Evolutionary conservation across 2,888 invertebrate genomes (phyloP).

Genomic region (Drosophila colorata): DNA sequence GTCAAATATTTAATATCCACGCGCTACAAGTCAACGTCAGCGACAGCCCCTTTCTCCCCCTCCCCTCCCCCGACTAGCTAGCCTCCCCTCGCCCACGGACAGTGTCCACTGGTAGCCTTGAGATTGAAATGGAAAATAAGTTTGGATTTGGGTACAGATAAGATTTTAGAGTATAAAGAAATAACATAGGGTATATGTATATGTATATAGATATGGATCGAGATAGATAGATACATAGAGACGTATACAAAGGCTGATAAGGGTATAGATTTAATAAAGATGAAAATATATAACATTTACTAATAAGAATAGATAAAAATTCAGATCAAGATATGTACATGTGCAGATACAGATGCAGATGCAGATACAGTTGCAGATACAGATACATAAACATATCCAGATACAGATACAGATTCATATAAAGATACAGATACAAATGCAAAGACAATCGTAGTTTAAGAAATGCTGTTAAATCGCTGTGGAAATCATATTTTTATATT

Average conservation of each 20-base stretch:
- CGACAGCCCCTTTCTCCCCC: not conserved
- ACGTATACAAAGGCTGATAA: not conserved
- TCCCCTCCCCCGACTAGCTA: not conserved
- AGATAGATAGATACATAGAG: not conserved
- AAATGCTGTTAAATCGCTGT: too few relatives aligned
- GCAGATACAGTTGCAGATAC: not conserved
- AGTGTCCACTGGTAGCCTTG: not conserved
- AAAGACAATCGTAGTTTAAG: too few relatives aligned
- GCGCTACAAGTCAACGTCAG: constrained; percentile 46
- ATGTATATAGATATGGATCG: not conserved
- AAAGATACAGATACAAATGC: not conserved
- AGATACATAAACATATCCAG: constrained; percentile 1
- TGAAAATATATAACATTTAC: too few relatives aligned
- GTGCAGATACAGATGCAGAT: not conserved
- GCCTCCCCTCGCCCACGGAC: not conserved
- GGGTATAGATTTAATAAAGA: too few relatives aligned
- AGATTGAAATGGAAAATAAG: not conserved
- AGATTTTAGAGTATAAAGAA: too few relatives aligned
- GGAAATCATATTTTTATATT: too few relatives aligned
- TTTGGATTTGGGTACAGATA: not conserved
- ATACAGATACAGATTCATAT: constrained; percentile 6
- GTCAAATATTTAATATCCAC: constrained; percentile 64
- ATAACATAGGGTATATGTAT: too few relatives aligned
- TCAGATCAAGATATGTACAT: too few relatives aligned
- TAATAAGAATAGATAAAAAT: too few relatives aligned